Evolutionary conservation across 2,888 invertebrate species (phyloP).

Genomic region (Hylaea fasciaria): DNA sequence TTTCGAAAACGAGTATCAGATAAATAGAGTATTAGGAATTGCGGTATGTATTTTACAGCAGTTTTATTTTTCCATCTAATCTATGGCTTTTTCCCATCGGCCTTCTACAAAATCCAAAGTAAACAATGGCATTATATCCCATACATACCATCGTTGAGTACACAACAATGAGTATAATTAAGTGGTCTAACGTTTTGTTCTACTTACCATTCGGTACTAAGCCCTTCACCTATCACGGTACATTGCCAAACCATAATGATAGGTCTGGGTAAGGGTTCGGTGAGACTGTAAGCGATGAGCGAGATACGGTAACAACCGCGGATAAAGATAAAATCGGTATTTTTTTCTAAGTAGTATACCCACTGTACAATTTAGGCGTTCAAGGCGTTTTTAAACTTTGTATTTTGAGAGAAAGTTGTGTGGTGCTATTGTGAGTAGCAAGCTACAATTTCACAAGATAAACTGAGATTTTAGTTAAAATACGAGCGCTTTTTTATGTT

Average conservation of each 20-base stretch:
- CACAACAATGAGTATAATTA: constrained; percentile 74
- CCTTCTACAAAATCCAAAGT: constrained; percentile 10
- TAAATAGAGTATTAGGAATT: too few relatives aligned
- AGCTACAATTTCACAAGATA: too few relatives aligned
- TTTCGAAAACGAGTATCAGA: too few relatives aligned
- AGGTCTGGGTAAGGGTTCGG: constrained; percentile 50
- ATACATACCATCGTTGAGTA: constrained; percentile 20
- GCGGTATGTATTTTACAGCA: too few relatives aligned
- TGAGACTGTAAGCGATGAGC: constrained; percentile 43
- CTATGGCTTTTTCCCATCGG: constrained; percentile 5
- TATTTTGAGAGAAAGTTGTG: too few relatives aligned
- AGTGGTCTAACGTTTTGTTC: constrained; percentile 72
- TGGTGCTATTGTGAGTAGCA: too few relatives aligned
- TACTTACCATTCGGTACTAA: constrained; percentile 68
- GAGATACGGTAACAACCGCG: neutral
- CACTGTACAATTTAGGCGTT: too few relatives aligned
- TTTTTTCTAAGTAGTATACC: neutral
- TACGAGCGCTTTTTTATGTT: too few relatives aligned
- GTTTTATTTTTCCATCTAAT: neutral
- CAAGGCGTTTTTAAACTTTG: too few relatives aligned
- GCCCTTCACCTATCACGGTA: constrained; percentile 83
- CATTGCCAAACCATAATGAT: constrained; percentile 75
- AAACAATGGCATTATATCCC: constrained; percentile 37
- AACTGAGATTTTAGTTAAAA: too few relatives aligned
- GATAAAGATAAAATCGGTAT: neutral